Conservation (phyloP, 2,113 vertebrate genomes). For the Hyaena hyaena region DNA sequence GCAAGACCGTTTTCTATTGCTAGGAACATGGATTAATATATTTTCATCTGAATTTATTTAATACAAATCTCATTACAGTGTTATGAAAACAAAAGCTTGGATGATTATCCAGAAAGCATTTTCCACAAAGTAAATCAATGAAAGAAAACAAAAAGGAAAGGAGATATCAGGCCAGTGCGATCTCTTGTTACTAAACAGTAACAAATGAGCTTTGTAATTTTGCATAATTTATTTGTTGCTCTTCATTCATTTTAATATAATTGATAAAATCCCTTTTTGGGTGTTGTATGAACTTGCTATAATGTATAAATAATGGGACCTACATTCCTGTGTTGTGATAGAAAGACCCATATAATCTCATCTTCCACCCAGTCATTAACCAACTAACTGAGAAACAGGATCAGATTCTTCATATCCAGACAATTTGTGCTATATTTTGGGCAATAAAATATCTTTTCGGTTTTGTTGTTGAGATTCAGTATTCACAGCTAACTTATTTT, state of each 20-base stretch:
- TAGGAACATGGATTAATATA: not conserved
- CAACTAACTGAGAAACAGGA: not conserved
- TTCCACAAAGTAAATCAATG: not conserved
- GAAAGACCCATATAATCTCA: not conserved
- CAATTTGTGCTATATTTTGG: not conserved
- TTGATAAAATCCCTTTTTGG: not conserved
- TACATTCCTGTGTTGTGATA: not conserved
- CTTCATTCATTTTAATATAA: not conserved
- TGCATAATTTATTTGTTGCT: not conserved
- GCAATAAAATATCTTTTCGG: not conserved
- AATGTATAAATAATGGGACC: not conserved
- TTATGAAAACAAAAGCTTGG: not conserved
- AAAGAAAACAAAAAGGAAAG: not conserved
- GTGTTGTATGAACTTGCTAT: not conserved
- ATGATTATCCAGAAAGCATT: not conserved
- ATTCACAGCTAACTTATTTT: not conserved
- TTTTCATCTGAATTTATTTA: conserved; percentile 13
- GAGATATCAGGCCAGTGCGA: not conserved
- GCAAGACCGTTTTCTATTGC: not conserved
- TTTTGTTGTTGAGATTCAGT: not conserved
- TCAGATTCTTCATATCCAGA: not conserved
- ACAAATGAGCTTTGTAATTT: not conserved
- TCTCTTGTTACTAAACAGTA: not conserved
- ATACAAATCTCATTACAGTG: not conserved
- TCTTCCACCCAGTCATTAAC: not conserved